These are phyloP conservation scores for Drosophila affinis DNA, from an alignment of 2,888 invertebrate genomes.

Conservation along the genomic window DNA sequence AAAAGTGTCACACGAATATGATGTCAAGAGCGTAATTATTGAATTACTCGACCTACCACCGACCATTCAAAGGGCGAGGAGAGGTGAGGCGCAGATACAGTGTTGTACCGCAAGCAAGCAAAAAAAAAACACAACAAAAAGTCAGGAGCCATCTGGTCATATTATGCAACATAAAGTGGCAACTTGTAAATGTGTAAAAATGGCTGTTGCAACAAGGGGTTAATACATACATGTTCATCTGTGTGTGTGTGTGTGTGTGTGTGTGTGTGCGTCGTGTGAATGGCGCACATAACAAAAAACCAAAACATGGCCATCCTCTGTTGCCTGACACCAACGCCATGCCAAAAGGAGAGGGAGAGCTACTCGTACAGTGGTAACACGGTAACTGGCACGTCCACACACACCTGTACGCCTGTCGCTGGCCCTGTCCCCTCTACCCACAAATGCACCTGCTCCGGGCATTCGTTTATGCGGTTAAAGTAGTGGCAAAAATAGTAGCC, in stretches of 20 bases:
- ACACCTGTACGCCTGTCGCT: neutral
- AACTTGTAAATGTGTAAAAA: slow-evolving; percentile 79
- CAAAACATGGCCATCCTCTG: slow-evolving; percentile 45
- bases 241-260: neutral
- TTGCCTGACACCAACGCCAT: slow-evolving; percentile 46
- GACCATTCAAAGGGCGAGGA: slow-evolving; percentile 1
- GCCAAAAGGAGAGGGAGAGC: slow-evolving; percentile 8
- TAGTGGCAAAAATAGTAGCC: slow-evolving; percentile 70
- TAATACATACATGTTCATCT: neutral
- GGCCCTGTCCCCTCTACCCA: neutral
- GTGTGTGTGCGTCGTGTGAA: slow-evolving; percentile 16
- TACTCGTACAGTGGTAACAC: slow-evolving; percentile 42
- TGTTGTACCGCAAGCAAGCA: neutral
- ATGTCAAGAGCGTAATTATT: slow-evolving; percentile 78
- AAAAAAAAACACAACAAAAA: slow-evolving; percentile 37
- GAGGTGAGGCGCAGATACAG: too few relatives aligned
- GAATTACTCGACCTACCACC: slow-evolving; percentile 64
- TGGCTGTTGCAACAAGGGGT: slow-evolving; percentile 64
- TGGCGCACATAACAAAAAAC: slow-evolving; percentile 37
- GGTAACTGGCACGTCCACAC: slow-evolving; percentile 50
- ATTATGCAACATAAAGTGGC: slow-evolving; percentile 79
- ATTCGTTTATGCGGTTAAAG: slow-evolving; percentile 69
- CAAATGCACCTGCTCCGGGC: slow-evolving; percentile 17
- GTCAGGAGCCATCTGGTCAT: slow-evolving; percentile 70
- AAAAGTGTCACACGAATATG: slow-evolving; percentile 64